Percentiles rank a stretch among this genome's conserved stretches.
phyloP scores from a whole-genome alignment of 1,140 invertebrate species.

The Trichomalopsis sarcophagae region DNA sequence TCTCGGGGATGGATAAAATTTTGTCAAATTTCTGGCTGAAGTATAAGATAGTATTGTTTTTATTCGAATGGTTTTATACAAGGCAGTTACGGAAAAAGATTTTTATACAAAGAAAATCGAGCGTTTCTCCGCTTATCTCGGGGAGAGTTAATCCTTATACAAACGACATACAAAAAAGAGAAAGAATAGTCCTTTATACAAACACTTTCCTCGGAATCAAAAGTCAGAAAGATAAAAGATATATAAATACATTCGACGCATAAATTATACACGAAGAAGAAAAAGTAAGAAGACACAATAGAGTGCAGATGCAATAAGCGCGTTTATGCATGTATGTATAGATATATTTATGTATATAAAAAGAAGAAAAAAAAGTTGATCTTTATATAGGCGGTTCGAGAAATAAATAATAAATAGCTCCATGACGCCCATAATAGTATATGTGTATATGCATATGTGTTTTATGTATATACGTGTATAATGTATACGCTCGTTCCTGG shows the following conservation, averaged over 20 bases:
- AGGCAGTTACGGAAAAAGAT: conserved; percentile 52
- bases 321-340: conserved; percentile 37
- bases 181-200: conserved; percentile 48
- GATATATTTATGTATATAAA: conserved; percentile 35
- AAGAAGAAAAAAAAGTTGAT: conserved; percentile 37
- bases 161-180: conserved; percentile 52
- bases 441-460: conserved; percentile 41
- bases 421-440: conserved; percentile 40
- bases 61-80: conserved; percentile 53
- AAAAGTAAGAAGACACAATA: conserved; percentile 46
- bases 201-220: conserved; percentile 47
- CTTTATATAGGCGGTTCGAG: conserved; percentile 37
- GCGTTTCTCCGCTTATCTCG: conserved; percentile 6
- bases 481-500: conserved; percentile 31
- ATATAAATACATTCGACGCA: conserved; percentile 50
- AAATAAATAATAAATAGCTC: conserved; percentile 52
- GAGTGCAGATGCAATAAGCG: conserved; percentile 46
- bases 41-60: conserved; percentile 51
- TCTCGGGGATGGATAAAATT: neutral
- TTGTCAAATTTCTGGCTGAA: conserved; percentile 25
- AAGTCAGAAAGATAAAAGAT: conserved; percentile 49
- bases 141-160: conserved; percentile 35
- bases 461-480: conserved; percentile 42
- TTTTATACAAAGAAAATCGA: conserved; percentile 52
- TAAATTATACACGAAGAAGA: conserved; percentile 52